Evolutionary conservation across 2,888 invertebrate genomes (phyloP), one percentile per base, ranked within the genome.

Genomic region (Harpagoxenus sublaevis): DNA sequence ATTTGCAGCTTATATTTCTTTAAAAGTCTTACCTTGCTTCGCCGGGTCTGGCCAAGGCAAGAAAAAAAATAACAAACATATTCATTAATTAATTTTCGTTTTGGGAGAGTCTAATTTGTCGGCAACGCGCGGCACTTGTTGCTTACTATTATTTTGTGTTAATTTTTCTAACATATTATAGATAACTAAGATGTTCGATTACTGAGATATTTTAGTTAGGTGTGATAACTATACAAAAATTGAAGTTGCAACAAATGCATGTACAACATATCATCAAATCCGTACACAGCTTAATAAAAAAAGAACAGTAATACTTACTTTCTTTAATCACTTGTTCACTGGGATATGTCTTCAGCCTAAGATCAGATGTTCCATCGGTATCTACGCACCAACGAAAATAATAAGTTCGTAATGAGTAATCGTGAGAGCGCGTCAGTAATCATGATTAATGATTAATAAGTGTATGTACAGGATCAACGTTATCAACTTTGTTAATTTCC

Each of bases 301-400:
- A 15, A 18, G 23, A 53, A 15, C 3, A 12, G 3, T 9, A 12
- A 82, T 92, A 97, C 98, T 97, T 95, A 98, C 98, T 97, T 96
- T 98, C 97, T 97, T 98, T 97, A 88, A 98, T 97, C 66, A 96
- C 96, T 95, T 98, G 98, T 48, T 97, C 96, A 45, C 95, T 95
- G 0, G 98, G 98, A 93, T 98, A 98, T 0, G 98, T 98, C 94
- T 96, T 97, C 89, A 98, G 95, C 78, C 97, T 96, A 87, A 98
- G 94, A 39, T 96, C 96, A 3, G 85, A 73, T 35, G 73, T 48
- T 15, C 94, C 94, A 31, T 85, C 92, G 84, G 92, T 95, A 94
- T 85, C 94, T 92, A 55, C 6, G 84, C 89, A 84, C 48, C 71
- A 55, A 66, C 28, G 12, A 66, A 83, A 86, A 45, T 35, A 31